Conservation (phyloP, 2,113 vertebrate genomes). For the Plectropomus leopardus region DNA sequence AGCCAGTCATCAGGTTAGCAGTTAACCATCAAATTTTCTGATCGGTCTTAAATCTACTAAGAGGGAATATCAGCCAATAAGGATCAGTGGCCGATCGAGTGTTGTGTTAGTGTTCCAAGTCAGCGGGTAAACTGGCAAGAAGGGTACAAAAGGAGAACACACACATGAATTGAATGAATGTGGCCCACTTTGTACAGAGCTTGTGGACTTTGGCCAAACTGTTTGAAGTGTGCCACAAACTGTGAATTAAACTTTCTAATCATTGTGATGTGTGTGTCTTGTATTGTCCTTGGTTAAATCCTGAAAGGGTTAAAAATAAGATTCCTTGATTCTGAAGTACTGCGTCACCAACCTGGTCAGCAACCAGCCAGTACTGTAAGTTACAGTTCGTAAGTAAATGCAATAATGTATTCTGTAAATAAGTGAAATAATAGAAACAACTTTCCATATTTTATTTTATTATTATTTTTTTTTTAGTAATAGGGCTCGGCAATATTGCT, state of each 20-base stretch:
- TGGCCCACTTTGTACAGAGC: background rate
- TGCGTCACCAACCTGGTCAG: background rate
- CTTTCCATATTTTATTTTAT: too few species aligned
- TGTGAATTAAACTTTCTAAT: background rate
- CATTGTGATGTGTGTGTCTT: background rate
- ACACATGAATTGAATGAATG: background rate
- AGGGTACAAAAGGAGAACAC: background rate
- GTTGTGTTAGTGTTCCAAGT: background rate
- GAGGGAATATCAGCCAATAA: too few species aligned
- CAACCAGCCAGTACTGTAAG: background rate
- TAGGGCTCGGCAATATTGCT: too few species aligned
- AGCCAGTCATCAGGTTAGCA: too few species aligned
- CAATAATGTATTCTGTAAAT: background rate
- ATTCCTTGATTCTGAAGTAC: background rate
- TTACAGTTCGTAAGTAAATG: background rate
- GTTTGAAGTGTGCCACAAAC: background rate
- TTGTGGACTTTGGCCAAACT: background rate
- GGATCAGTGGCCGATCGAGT: too few species aligned
- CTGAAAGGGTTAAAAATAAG: background rate
- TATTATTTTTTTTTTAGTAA: too few species aligned
- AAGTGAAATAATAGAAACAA: background rate
- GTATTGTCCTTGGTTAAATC: background rate
- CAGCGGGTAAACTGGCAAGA: background rate
- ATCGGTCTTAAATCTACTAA: too few species aligned
- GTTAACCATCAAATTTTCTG: too few species aligned